Evolutionary conservation across 2,888 invertebrate genomes (phyloP), one percentile per base, ranked within the genome.

Genomic region (Eumacrocentrus americanus): DNA sequence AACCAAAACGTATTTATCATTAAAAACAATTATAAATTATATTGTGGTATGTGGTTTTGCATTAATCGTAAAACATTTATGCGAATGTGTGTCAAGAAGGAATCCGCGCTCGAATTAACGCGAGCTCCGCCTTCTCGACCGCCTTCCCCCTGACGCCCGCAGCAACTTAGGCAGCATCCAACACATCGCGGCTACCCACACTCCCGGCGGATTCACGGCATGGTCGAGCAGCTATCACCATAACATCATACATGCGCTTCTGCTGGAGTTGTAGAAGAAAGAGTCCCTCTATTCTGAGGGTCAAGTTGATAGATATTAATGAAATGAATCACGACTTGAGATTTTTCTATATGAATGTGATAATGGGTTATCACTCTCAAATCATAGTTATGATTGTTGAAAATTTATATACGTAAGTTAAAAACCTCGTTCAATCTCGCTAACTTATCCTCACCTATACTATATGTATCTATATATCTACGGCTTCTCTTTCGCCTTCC

Each of bases 101-200:
- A 58, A 56, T 64, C 58, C 58, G n/a, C n/a, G n/a, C n/a, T 59
- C 46, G 51, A 62, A 57, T 62, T 58, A 51, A 55, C 67, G 62
- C 63, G 76, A 74, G 77, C 78, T 74, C 80, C 79, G 78, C 79
- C 77, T 78, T 77, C 76, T 73, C 71, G 73, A 72, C 71, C 72
- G 74, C 64, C 65, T 61, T 72, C 75, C 72, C 71, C 71, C 68
- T 70, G 34, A 52, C 52, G 52, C 52, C 37, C 38, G 44, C 23
- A 50, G 44, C 51, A 38, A 51, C 47, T 52, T 37, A 16, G 29
- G 58, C 60, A 51, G 34, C 16, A 44, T 18, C 20, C 20, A 18
- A 7, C 22, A 37, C 40, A 55, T 61, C 53, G 61, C 29, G 9
- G 29, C 29, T 51, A 37, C 44, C 25, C 18, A 38, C 20, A 58